Evolutionary conservation across 2,888 invertebrate genomes (phyloP), one percentile per base, ranked within the genome.

Genomic region (Latrodectus elegans): DNA sequence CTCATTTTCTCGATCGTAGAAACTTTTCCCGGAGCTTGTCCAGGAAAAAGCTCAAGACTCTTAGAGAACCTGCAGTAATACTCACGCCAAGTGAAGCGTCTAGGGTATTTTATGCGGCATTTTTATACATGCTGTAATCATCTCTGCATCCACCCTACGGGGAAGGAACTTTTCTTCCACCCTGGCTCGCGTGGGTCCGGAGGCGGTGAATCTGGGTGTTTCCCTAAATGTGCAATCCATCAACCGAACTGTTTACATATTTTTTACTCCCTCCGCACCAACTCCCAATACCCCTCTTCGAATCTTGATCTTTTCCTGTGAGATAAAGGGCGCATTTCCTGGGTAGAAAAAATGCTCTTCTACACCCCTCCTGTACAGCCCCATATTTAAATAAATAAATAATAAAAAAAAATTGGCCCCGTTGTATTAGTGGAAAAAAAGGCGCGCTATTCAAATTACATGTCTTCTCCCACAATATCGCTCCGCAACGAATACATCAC

Each of bases 141-240:
- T 60, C 60, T 60, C 60, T 60, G 12, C 60, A 38, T 38, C 38
- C n/a, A 60, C n/a, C 60, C 60, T 15, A 12, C 60, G 14, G 14
- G 14, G n/a, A 60, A 60, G n/a, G 60, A 60, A n/a, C 60, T 15
- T 60, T 60, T 60, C n/a, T 15, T 60, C 60, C 12, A n/a, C 60
- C 60, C 60, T n/a, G 60, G 60, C 60, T 15, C 9, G 68, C 17
- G 64, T 52, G 70, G 55, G 26, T 38, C 38, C 38, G 53, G 52
- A 15, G 53, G 71, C 17, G 73, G 17, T 67, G 75, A 80, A 80
- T 74, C 73, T 70, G 75, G 84, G 81, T 82, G 81, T 81, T 77
- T 77, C 86, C 81, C 86, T 87, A 87, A 87, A 87, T 81, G 81
- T 73, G 86, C 86, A 87, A 87, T 87, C 86, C 86, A 87, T 87